phyloP scores from a whole-genome alignment of 2,888 invertebrate species.

The Megaustenia siamemsis region DNA sequence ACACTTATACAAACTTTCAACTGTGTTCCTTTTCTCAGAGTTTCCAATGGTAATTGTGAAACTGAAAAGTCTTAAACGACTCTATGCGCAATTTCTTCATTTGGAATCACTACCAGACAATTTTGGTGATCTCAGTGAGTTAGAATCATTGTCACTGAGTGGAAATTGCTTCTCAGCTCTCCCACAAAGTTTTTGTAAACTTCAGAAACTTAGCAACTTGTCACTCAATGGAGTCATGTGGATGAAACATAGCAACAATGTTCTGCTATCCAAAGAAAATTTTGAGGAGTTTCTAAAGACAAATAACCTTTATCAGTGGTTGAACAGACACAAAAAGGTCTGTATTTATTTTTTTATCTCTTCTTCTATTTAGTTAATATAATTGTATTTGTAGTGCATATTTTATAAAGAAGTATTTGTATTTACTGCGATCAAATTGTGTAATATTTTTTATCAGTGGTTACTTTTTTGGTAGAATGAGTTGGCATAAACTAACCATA shows the following conservation, averaged over 20 bases:
- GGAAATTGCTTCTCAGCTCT: slow-evolving; percentile 69
- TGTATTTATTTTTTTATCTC: neutral
- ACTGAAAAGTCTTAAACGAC: slow-evolving; percentile 62
- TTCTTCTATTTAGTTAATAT: too few species aligned
- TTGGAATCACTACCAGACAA: slow-evolving; percentile 66
- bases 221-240: slow-evolving; percentile 72
- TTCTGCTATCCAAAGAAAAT: slow-evolving; percentile 64
- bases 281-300: slow-evolving; percentile 65
- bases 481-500: too few species aligned
- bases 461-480: too few species aligned
- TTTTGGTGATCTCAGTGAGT: slow-evolving; percentile 65
- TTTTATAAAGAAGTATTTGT: too few species aligned
- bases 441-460: too few species aligned
- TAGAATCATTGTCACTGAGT: slow-evolving; percentile 65
- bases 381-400: too few species aligned
- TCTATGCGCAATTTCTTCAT: slow-evolving; percentile 67
- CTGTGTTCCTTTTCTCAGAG: slow-evolving; percentile 17
- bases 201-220: slow-evolving; percentile 67
- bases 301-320: slow-evolving; percentile 64
- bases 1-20: neutral
- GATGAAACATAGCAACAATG: slow-evolving; percentile 63
- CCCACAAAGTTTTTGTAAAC: slow-evolving; percentile 64
- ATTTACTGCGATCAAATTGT: too few species aligned
- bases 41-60: slow-evolving; percentile 59
- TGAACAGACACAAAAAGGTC: slow-evolving; percentile 67